Evolutionary conservation across 2,888 invertebrate species (phyloP).

Genomic region (Drosophila infuscata): DNA sequence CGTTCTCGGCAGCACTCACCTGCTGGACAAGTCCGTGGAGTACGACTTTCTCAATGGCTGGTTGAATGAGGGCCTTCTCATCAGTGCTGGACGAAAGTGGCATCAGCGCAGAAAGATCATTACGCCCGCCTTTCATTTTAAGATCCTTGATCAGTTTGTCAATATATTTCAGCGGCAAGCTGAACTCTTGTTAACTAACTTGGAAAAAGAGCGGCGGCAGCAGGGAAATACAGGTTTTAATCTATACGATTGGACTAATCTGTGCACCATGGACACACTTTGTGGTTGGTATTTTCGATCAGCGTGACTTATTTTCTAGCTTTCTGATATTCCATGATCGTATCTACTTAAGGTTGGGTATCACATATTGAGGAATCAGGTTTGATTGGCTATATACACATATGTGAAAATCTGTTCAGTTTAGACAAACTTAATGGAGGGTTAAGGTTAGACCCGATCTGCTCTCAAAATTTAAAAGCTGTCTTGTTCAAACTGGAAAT

Average conservation of each 20-base stretch:
- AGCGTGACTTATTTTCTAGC: not conserved
- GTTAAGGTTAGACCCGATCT: not conserved
- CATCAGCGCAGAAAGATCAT: slow-evolving; percentile 88
- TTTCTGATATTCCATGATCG: not conserved
- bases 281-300: slow-evolving; percentile 85
- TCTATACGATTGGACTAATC: slow-evolving; percentile 87
- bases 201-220: slow-evolving; percentile 86
- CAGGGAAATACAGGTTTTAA: slow-evolving; percentile 87
- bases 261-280: slow-evolving; percentile 88
- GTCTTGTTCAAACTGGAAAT: not conserved
- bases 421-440: no score
- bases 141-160: slow-evolving; percentile 90
- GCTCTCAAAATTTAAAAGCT: not conserved
- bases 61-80: slow-evolving; percentile 87
- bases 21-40: slow-evolving; percentile 86
- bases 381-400: not conserved
- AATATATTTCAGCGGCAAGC: slow-evolving; percentile 89
- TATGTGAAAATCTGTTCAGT: not conserved
- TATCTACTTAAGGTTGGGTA: not conserved
- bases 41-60: slow-evolving; percentile 85
- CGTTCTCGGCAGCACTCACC: slow-evolving; percentile 79
- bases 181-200: slow-evolving; percentile 86
- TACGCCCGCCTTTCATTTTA: slow-evolving; percentile 93
- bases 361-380: not conserved
- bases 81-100: slow-evolving; percentile 85